Percentiles rank a stretch among this genome's conserved stretches.
phyloP scores from a whole-genome alignment of 2,797 vertebrate genomes.

The Xiphophorus birchmanni region DNA sequence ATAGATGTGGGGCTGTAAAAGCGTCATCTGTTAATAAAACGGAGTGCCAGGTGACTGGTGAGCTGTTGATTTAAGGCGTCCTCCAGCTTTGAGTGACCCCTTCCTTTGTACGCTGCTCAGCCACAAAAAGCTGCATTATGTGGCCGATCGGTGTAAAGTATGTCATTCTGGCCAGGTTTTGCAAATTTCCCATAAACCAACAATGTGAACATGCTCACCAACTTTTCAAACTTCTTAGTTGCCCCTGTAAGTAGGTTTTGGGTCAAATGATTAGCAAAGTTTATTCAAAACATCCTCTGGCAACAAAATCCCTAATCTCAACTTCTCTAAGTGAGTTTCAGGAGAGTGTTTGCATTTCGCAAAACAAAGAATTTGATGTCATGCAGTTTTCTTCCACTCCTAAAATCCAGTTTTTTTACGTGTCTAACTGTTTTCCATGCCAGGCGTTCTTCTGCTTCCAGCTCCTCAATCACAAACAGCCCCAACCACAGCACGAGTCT shows the following conservation, averaged over 20 bases:
- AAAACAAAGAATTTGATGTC: conserved; percentile 37
- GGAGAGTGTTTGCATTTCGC: conserved; percentile 27
- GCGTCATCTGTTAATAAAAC: conserved; percentile 57
- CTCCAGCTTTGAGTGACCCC: conserved; percentile 15
- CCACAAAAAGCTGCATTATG: conserved; percentile 3
- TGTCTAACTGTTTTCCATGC: conserved; percentile 10
- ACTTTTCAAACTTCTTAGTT: conserved; percentile 16
- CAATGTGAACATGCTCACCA: conserved; percentile 17
- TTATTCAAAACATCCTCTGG: conserved; percentile 35
- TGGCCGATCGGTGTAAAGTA: not conserved
- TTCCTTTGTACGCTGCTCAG: not conserved
- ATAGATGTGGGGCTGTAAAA: conserved; percentile 52
- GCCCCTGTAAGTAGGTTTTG: conserved; percentile 21
- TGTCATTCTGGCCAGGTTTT: conserved; percentile 8
- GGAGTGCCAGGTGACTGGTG: conserved; percentile 54
- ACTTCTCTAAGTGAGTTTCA: conserved; percentile 20
- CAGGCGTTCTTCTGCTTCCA: conserved; percentile 1
- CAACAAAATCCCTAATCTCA: conserved; percentile 4
- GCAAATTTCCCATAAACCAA: conserved; percentile 29
- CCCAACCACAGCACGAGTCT: not conserved
- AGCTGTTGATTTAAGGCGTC: conserved; percentile 51
- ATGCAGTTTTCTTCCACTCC: conserved; percentile 25
- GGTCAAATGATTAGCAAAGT: conserved; percentile 25
- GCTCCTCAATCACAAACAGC: conserved; percentile 8
- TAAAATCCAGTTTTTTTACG: conserved; percentile 11